These are phyloP conservation scores for Tenodera sinensis DNA, from an alignment of 2,888 invertebrate species.

Conservation along the genomic window DNA sequence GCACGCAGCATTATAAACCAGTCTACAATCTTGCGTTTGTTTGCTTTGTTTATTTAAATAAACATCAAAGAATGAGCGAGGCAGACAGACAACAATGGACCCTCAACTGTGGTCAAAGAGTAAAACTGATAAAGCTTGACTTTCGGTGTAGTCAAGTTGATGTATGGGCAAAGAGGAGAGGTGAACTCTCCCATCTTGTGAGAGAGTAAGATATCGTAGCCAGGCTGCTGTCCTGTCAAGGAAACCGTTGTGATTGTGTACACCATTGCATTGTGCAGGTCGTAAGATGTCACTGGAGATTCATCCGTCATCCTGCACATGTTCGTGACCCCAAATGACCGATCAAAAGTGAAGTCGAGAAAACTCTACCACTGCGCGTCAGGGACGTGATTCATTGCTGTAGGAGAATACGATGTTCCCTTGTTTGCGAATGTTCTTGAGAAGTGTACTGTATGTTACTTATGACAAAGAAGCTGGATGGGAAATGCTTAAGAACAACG, in stretches of 20 bases:
- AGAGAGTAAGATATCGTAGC: neutral
- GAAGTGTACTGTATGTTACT: neutral
- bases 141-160: neutral
- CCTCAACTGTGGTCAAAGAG: neutral
- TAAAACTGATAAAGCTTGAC: neutral
- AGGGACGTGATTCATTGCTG: neutral
- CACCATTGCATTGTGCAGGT: neutral
- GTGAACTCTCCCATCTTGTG: neutral
- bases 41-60: neutral
- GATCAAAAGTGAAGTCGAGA: neutral
- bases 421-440: neutral
- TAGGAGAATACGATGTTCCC: no score
- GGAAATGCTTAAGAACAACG: no score
- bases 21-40: neutral
- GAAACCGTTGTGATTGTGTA: neutral
- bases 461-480: neutral
- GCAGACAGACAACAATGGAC: neutral
- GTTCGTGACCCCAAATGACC: neutral
- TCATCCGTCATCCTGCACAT: neutral
- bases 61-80: neutral
- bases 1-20: neutral
- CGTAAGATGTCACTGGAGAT: neutral
- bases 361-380: neutral
- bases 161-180: neutral
- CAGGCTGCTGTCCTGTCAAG: neutral